Percentiles rank a stretch among this genome's conserved stretches.
phyloP scores from a whole-genome alignment of 2,113 vertebrate species.

The Bufo gargarizans region DNA sequence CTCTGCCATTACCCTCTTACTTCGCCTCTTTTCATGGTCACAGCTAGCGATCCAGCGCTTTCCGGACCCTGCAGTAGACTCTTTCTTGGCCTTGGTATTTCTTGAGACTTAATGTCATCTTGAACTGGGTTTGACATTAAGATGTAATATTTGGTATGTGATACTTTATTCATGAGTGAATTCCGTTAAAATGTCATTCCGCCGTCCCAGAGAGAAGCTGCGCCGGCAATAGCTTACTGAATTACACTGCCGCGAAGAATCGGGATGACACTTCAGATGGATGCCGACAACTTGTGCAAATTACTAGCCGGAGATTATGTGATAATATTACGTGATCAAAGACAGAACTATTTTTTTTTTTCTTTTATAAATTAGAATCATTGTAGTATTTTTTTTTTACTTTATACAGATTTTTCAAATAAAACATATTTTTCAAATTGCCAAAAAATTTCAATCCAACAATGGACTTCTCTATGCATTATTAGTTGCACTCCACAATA shows the following conservation, averaged over 20 bases:
- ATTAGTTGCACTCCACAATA: no score
- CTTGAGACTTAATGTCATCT: conserved; percentile 42
- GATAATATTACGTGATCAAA: not conserved
- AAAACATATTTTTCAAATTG: not conserved
- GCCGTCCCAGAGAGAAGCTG: conserved; percentile 19
- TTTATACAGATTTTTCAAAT: not conserved
- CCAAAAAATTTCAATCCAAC: no score
- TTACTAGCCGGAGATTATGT: not conserved
- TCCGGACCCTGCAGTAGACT: not conserved
- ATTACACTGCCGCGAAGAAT: conserved; percentile 3
- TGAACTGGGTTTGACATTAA: conserved; percentile 43
- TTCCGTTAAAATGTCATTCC: conserved; percentile 43
- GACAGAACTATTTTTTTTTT: no score
- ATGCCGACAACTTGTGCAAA: not conserved
- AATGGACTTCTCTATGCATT: no score
- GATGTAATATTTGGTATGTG: conserved; percentile 47
- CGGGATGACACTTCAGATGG: not conserved
- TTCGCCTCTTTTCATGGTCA: not conserved
- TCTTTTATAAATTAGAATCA: no score
- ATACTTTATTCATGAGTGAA: conserved; percentile 47
- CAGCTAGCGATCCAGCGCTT: not conserved
- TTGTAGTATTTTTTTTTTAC: no score
- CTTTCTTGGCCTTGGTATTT: conserved; percentile 15
- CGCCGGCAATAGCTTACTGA: not conserved
- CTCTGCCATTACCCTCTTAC: not conserved